Conservation (phyloP, 2,797 vertebrate genomes). For the Alosa sapidissima region DNA sequence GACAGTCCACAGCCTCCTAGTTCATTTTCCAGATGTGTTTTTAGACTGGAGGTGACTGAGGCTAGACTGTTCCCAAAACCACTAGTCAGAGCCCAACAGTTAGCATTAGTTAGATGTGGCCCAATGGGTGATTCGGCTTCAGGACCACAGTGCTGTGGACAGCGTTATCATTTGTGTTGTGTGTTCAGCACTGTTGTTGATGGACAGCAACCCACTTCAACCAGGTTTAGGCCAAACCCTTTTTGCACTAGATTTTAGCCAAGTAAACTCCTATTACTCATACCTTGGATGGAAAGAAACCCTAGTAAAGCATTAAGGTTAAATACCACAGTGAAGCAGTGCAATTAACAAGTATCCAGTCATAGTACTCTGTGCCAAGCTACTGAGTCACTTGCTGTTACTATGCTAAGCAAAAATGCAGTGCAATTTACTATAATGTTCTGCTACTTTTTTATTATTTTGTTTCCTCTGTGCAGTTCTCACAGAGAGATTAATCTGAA, state of each 20-base stretch:
- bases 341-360: background rate
- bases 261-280: background rate
- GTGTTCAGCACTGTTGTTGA: background rate
- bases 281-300: background rate
- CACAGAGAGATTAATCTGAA: background rate
- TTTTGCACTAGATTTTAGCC: background rate
- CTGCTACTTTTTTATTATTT: background rate
- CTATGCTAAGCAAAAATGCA: background rate
- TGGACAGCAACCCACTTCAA: background rate
- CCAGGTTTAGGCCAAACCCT: background rate
- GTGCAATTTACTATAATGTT: background rate
- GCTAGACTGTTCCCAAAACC: background rate
- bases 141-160: background rate
- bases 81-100: background rate
- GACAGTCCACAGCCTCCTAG: background rate
- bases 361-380: background rate
- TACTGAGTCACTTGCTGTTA: background rate
- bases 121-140: background rate
- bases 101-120: background rate
- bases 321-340: background rate
- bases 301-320: too few species aligned
- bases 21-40: too few species aligned
- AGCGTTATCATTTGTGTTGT: background rate
- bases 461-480: background rate
- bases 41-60: background rate